These are phyloP conservation scores for Eilema sororculum DNA, from an alignment of 2,888 invertebrate species.

Conservation along the genomic window DNA sequence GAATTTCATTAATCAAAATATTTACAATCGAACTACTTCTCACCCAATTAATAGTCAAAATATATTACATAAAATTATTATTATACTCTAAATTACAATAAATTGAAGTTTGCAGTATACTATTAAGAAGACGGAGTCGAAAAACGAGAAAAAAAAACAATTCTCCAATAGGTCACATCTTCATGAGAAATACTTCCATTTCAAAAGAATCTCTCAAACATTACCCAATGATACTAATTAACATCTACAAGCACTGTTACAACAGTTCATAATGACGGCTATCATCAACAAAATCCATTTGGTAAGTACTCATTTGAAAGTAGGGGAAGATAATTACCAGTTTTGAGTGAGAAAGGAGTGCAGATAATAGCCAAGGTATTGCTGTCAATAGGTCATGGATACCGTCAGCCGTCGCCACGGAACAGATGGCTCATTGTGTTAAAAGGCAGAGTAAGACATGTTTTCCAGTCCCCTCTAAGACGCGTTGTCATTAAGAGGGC, in stretches of 20 bases:
- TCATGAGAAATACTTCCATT: not conserved
- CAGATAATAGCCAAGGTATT: slow-evolving; percentile 45
- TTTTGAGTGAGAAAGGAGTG: slow-evolving; percentile 29
- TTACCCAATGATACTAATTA: not conserved
- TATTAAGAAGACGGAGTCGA: not conserved
- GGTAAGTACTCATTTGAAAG: slow-evolving; percentile 1
- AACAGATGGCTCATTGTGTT: slow-evolving; percentile 79
- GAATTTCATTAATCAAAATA: not conserved
- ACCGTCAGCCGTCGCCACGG: slow-evolving; percentile 71
- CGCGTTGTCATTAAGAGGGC: slow-evolving; percentile 5
- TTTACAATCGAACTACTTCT: not conserved
- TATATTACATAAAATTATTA: too few species aligned
- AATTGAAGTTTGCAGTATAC: not conserved
- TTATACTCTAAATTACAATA: not conserved
- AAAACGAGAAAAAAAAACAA: not conserved
- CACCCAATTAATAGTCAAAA: too few species aligned
- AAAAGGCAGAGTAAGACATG: slow-evolving; percentile 69
- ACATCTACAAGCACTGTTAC: slow-evolving; percentile 1
- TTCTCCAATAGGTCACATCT: not conserved
- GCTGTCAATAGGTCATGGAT: slow-evolving; percentile 72
- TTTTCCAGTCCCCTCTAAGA: slow-evolving; percentile 46
- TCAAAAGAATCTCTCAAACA: not conserved
- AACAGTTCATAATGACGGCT: slow-evolving; percentile 1
- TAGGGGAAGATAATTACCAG: slow-evolving; percentile 27
- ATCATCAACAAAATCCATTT: slow-evolving; percentile 1